Evolutionary conservation across 2,113 vertebrate genomes (phyloP), one percentile per base, ranked within the genome.

Genomic region (Mionectes macconnelli): DNA sequence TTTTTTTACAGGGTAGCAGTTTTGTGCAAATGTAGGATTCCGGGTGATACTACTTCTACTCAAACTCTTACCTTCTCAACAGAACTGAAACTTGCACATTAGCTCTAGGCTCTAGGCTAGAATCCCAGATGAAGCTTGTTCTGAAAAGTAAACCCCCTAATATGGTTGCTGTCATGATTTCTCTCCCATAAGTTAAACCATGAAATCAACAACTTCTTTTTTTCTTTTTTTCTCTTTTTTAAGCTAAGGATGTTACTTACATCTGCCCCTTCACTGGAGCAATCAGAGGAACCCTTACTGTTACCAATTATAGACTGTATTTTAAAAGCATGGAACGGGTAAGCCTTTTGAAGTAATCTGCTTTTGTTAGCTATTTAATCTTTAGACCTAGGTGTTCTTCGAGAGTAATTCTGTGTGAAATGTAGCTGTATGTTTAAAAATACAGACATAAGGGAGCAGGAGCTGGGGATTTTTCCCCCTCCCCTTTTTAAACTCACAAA

Each of bases 251-350:
- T 89, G 98, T 99, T 88, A 99, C 99, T 84, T 99, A 99, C 74
- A 99, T 99, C 96, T 99, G 99, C 93, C 99, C 99, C 13, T 99
- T 99, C 95, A 98, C 98, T 87, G 99, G 99, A 95, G 98, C 99
- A 60, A 96, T 99, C 63, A 98, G 98, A 92, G 99, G 99, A 97
- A 99, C 98, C 4, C 97, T 99, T 93, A 99, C 98, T 9, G 98
- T 99, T 83, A 99, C 99, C 57, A 99, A 99, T 98, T 99, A 99
- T 94, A 99, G 99, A 79, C 97, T 99, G 16, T 99, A 99, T 97
- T 99, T 99, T 97, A 99, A 98, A 97, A 99, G 98, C 96, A 98
- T 98, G 97, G 99, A 99, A 96, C 98, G 98, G 98, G 99, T 99
- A 98, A 96, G 98, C n/a, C n/a, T 67, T 95, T 92, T 55, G 69